phyloP scores from a whole-genome alignment of 2,797 vertebrate species.

The Rhinatrema bivittatum region DNA sequence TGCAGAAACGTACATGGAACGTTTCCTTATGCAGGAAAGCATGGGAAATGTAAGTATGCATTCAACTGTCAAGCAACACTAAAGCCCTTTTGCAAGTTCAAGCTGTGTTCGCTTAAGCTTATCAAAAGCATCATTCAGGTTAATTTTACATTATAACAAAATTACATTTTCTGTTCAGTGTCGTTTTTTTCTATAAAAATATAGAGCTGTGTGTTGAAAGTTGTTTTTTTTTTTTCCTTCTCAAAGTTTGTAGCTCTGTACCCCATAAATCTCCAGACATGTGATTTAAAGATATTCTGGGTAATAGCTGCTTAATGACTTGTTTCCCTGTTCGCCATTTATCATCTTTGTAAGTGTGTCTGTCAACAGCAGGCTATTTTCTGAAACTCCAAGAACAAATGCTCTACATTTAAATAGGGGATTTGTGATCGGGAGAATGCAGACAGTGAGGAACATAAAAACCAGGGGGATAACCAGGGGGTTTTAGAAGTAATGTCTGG shows the following conservation, averaged over 20 bases:
- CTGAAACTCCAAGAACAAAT: slow-evolving; percentile 28
- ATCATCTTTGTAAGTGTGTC: slow-evolving; percentile 41
- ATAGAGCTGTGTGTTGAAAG: too few species aligned
- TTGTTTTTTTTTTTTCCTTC: slow-evolving; percentile 18
- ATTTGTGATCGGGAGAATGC: slow-evolving; percentile 36
- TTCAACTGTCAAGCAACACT: too few species aligned
- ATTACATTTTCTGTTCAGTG: slow-evolving; percentile 43
- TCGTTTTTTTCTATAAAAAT: too few species aligned
- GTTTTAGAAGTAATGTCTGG: slow-evolving; percentile 43
- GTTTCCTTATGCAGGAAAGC: too few species aligned
- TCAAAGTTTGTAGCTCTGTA: slow-evolving; percentile 14
- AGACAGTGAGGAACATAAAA: slow-evolving; percentile 24
- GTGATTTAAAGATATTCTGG: slow-evolving; percentile 5
- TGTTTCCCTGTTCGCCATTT: slow-evolving; percentile 33
- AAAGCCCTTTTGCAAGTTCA: too few species aligned
- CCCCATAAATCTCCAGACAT: slow-evolving; percentile 11
- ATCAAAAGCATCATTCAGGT: slow-evolving; percentile 12
- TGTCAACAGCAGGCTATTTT: slow-evolving; percentile 41
- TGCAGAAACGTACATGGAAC: too few species aligned
- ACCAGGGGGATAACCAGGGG: slow-evolving; percentile 30
- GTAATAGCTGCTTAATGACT: slow-evolving; percentile 29
- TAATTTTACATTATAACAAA: slow-evolving; percentile 31
- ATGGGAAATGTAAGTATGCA: too few species aligned
- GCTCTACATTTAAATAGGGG: slow-evolving; percentile 27
- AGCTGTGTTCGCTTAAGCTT: too few species aligned